A percentile compares a stretch with the other conserved stretches of the same genome.
phyloP scores from a whole-genome alignment of 1,140 invertebrate genomes.

The Gerris buenoi region DNA sequence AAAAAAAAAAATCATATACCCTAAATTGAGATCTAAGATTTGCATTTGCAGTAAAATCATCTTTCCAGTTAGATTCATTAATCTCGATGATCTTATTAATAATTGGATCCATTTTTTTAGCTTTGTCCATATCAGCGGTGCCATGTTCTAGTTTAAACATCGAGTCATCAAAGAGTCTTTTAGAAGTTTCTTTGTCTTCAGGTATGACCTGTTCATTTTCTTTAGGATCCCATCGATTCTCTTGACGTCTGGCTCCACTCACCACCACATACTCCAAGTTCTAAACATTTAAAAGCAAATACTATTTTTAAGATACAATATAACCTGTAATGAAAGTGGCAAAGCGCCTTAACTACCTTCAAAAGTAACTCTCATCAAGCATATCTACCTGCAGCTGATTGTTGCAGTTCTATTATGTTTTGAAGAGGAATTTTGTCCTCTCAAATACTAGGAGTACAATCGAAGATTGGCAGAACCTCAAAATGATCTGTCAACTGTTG shows the following conservation, averaged over 20 bases:
- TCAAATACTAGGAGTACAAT: no score
- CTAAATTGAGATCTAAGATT: slow-evolving; percentile 66
- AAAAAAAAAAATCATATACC: slow-evolving; percentile 35
- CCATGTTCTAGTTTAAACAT: slow-evolving; percentile 95
- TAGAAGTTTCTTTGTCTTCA: slow-evolving; percentile 74
- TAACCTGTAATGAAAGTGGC: no score
- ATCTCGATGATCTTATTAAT: slow-evolving; percentile 57
- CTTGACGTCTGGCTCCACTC: slow-evolving; percentile 85
- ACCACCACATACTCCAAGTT: slow-evolving; percentile 96
- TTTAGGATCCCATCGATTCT: slow-evolving; percentile 93
- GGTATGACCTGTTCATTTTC: slow-evolving; percentile 89
- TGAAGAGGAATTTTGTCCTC: no score
- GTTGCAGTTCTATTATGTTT: no score
- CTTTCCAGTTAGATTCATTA: slow-evolving; percentile 66
- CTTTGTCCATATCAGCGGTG: slow-evolving; percentile 56
- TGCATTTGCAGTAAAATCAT: slow-evolving; percentile 81
- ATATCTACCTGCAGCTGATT: no score
- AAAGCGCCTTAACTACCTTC: no score
- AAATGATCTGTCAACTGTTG: no score
- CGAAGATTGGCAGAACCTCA: no score
- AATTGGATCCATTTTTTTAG: slow-evolving; percentile 50
- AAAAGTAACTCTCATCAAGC: no score
- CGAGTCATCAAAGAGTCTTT: slow-evolving; percentile 77
- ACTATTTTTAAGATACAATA: no score
- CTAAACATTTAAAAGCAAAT: no score